Base-by-base conservation (phyloP, 2,888 invertebrate species). In the Malacosoma neustria region DNA sequence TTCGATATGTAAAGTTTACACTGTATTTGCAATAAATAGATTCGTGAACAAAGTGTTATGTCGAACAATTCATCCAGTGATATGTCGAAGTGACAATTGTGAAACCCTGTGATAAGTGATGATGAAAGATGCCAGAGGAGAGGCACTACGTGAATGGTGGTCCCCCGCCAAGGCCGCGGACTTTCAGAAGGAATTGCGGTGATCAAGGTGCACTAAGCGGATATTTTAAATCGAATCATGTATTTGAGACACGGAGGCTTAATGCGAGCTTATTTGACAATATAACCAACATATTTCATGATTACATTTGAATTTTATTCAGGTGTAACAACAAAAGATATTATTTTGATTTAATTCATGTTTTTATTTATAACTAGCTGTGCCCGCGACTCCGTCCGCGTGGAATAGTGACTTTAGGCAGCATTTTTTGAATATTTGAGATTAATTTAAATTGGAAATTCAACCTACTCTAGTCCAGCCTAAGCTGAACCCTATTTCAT, bases 131-230 rank as follows among this genome's bases (percentile, higher is more conserved):
- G 85, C 68, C 81, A 58, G 72, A 75, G 56, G 80, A 86, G 58
- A 82, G 79, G 62, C 71, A 70, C 54, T 69, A 67, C 58, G 65
- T 69, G 67, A 73, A 71, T 51, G 67, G 87, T 68, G 66, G 84
- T 33, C 70, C 85, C 34, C 68, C 67, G 40, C 71, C 77, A 53
- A 76, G 81, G 67, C 82, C 82, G 43, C 71, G 84, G 61, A 87
- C 84, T 54, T 82, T 87, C 38, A 79, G 89, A 51, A 74, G 87
- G 60, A 87, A 88, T 61, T 86, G 88, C 51, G 89, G 88, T 57
- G 90, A 89, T 64, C 85, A 86, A 87, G 87, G 87, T 87, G 71
- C 65, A 67, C 50, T 59, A 64, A 57, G 58, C 57, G 58, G 41
- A 51, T 46, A 49, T 48, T 49, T 51, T 49, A 53, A 46, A 31